Base-by-base conservation (phyloP, 1,140 invertebrate species). In the Nasonia vitripennis region DNA sequence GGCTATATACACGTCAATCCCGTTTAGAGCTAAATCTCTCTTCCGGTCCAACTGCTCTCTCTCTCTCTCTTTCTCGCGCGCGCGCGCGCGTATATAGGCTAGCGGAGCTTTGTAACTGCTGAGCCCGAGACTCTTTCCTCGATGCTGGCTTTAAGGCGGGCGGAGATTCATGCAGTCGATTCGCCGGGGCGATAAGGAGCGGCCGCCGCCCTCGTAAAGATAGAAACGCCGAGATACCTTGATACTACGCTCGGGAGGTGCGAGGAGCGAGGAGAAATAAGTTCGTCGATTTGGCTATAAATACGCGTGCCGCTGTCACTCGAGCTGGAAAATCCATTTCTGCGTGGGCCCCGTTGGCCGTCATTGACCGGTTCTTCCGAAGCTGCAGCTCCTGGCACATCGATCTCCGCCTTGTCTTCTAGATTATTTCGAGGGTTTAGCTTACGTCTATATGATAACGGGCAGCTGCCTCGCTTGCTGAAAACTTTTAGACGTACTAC, bases 161-260 rank as follows among this genome's bases (percentile, higher is more conserved):
- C 17, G 20, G 84, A 88, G 87, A 88, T 88, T 89, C 87, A 87
- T 88, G 85, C 83, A 62, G 55, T 31, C 81, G 87, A 88, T 89
- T 81, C 41, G 73, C 7, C 67, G 67, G 45, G 70, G 48, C 67
- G 88, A 88, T 88, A 88, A 87, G 81, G 62, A 78, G 79, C 79
- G 62, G 23, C 37, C 27, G 45, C 9, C 20, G 31, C 45, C 14
- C 84, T 88, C 87, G 87, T 88, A 89, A 89, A 88, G 88, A 89
- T 89, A 83, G 86, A 86, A 74, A 68, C 79, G 48, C n/a, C 45
- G 77, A 87, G 87, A 88, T 89, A 87, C 70, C 7, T 11, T 10
- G 20, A 75, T 20, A 62, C 75, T 20, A 70, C n/a, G 82, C 34
- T 83, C 55, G 34, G 51, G 34, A 74, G 27, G 27, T 51, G 68